Base-by-base conservation (phyloP, 2,797 vertebrate species). In the Bufotes viridis region DNA sequence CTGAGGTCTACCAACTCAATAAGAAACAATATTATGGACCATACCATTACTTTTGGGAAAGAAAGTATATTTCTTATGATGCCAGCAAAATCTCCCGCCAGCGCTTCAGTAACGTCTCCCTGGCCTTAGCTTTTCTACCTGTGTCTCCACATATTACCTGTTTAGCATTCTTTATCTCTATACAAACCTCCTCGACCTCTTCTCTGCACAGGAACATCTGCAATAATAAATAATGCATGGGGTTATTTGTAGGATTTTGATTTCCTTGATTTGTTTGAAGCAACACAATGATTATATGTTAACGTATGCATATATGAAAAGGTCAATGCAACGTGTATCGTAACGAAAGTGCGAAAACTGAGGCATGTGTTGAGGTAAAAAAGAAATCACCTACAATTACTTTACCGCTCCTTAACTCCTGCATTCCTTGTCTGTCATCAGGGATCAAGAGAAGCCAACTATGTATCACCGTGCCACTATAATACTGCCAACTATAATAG, bases 261-360 rank as follows among this genome's bases (percentile, higher is more conserved):
- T 87, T 65, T 70, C 1, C 57, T 58, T 65, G 57, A 76, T 81
- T 85, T 88, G 58, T 85, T 78, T 57, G 78, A 81, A 61, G 42
- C 49, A 57, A 81, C 58, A 75, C 67, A 88, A 85, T 81, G 58
- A 76, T 85, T 88, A 75, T 57, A 74, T 53, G 58, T 85, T 29
- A 67, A 17, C 42, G n/a, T 60, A 63, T 65, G 87, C 57, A 75
- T 88, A 34, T 58, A 63, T 67, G 26, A 89, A 85, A 89, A 89
- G 87, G 87, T 85, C 82, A 89, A 13, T 34, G 49, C 87, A 55
- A 34, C 61, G 7, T 20, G 18, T 58, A 42, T 24, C 60, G 42
- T 34, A 57, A 24, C 14, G 2, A 69, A 58, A 55, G 72, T 34
- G 60, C 67, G 72, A 58, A 70, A 29, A 69, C 24, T 6, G 2